Percentiles rank a stretch among this genome's conserved stretches.
Evolutionary conservation across 2,797 vertebrate species (phyloP).

Genomic region (Loriculus beryllinus): DNA sequence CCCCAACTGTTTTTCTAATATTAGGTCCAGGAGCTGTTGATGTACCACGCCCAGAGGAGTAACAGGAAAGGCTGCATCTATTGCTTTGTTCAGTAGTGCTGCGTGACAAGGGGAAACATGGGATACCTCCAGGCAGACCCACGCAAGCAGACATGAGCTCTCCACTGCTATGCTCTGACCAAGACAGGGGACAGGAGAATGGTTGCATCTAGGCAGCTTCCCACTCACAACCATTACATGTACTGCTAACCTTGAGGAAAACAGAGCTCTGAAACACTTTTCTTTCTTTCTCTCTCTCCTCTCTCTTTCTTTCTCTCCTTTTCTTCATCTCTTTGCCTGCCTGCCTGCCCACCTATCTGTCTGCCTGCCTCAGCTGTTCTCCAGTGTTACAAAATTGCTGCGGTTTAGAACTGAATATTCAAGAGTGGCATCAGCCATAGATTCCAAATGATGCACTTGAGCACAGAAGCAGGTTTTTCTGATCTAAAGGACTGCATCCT

Average conservation of each 20-base stretch:
- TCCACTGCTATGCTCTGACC: neutral
- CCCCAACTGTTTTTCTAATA: neutral
- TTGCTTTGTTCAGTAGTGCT: neutral
- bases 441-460: neutral
- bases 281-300: too few species aligned
- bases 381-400: neutral
- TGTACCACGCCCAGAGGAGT: neutral
- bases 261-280: neutral
- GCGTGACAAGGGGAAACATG: neutral
- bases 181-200: neutral
- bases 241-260: neutral
- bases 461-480: neutral
- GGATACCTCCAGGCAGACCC: neutral
- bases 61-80: constrained; percentile 32
- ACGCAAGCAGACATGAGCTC: accelerated
- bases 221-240: neutral
- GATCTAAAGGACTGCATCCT: neutral
- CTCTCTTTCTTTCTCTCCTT: neutral
- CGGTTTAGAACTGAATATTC: neutral
- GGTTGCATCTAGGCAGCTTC: neutral
- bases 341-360: neutral
- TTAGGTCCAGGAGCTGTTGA: neutral
- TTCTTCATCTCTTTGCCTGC: neutral
- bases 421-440: neutral
- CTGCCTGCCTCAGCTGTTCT: neutral